Base-by-base conservation (phyloP, 2,113 vertebrate species). In the Monarcha castaneiventris region DNA sequence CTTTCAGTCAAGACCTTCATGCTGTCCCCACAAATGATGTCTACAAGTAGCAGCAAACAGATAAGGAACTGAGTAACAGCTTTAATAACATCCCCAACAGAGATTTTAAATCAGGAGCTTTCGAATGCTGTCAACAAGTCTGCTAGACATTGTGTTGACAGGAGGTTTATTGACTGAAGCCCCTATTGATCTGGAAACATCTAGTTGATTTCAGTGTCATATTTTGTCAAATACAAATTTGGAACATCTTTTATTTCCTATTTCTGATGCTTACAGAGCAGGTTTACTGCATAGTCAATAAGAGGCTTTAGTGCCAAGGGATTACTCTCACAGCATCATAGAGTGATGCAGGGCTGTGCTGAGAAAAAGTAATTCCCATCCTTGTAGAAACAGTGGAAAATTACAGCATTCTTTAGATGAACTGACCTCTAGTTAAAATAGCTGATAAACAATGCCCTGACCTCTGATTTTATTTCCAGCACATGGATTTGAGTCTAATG, bases 311-410 rank as follows among this genome's bases (percentile, higher is more conserved):
- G 92, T 91, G 80, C 67, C 91, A 89, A 93, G 92, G 90, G 92
- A 97, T 97, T 97, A 97, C 2, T 7, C 49, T 87, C 48, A 32
- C 61, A 95, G 88, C 75, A 96, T 95, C 91, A 89, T 29, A 63
- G 88, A 95, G 26, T 84, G 90, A 96, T 93, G 84, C 89, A 95
- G 62, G 55, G 55, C 81, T 87, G 32, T 86, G 49, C 61, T 69
- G 91, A 82, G 92, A 37, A 94, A 89, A 93, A 93, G 79, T 89
- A 84, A 96, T 96, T 96, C 86, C 58, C 1, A 12, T 81, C 83
- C 90, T 91, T 87, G 83, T 69, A 87, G 76, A 89, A 96, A 93
- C 66, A 94, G 83, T 90, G 95, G 96, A 97, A 97, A 97, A 95
- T 95, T 95, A 97, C 93, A 87, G 88, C 78, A 94, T 90, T 84